Percentiles rank a stretch among this genome's conserved stretches.
phyloP scores from a whole-genome alignment of 2,113 vertebrate species.

The Ranitomeya imitator region DNA sequence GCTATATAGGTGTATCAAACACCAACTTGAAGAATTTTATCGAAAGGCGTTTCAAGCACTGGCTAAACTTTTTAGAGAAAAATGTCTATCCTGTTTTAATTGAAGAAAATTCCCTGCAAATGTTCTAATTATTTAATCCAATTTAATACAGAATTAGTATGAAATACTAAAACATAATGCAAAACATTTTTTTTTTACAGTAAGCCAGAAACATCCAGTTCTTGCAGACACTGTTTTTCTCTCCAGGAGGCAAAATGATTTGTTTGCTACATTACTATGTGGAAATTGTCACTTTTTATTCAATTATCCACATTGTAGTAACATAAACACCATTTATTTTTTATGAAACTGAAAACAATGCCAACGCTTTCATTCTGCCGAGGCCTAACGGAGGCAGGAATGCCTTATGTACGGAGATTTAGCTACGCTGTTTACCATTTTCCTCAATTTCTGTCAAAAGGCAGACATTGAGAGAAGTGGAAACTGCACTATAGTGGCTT shows the following conservation, averaged over 20 bases:
- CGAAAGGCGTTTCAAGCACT: not conserved
- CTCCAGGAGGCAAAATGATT: constrained; percentile 43
- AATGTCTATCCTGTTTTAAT: not conserved
- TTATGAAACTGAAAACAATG: constrained; percentile 29
- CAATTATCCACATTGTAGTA: constrained; percentile 44
- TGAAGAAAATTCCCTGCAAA: not conserved
- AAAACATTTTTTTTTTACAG: constrained; percentile 1
- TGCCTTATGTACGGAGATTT: constrained; percentile 26
- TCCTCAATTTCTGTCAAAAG: constrained; percentile 19
- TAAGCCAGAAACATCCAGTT: constrained; percentile 27
- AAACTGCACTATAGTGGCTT: constrained; percentile 19
- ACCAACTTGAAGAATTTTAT: not conserved
- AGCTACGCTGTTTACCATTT: not conserved
- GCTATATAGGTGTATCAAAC: not conserved
- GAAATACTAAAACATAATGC: not conserved
- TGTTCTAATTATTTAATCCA: constrained; percentile 30
- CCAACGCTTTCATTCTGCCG: constrained; percentile 16
- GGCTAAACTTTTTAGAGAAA: not conserved
- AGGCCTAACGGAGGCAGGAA: not conserved
- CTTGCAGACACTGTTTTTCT: constrained; percentile 35
- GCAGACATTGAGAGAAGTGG: not conserved
- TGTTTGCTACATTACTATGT: constrained; percentile 35
- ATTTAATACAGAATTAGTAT: constrained; percentile 8
- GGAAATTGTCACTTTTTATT: constrained; percentile 37
- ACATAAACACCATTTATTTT: constrained; percentile 48